Evolutionary conservation across 2,797 vertebrate species (phyloP).

Genomic region (Cheirogaleus major): DNA sequence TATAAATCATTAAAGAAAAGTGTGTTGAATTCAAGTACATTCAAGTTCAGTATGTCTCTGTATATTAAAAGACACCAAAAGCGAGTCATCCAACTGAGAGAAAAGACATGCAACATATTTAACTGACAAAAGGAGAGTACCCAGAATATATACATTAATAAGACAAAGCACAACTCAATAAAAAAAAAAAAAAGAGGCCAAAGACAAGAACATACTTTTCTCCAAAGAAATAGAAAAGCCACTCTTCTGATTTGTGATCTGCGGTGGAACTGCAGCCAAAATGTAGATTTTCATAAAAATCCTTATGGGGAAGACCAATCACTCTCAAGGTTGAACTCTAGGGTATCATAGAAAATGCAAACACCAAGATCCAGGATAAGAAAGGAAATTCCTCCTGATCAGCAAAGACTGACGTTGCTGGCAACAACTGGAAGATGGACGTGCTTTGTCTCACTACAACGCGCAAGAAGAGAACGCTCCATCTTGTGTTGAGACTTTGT

Average conservation of each 20-base stretch:
- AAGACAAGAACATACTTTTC: not conserved
- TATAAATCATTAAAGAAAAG: not conserved
- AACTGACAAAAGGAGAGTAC: not conserved
- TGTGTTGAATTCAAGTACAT: not conserved
- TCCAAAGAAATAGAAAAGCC: not conserved
- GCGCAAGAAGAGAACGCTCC: no score
- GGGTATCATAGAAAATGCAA: no score
- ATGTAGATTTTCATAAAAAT: not conserved
- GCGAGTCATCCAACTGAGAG: not conserved
- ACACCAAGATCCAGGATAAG: no score
- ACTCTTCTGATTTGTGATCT: not conserved
- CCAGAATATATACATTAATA: not conserved
- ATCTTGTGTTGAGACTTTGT: no score
- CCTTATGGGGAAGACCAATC: no score
- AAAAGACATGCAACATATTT: not conserved
- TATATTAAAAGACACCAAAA: not conserved
- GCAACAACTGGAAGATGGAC: no score
- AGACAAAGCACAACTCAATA: not conserved
- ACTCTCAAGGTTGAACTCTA: no score
- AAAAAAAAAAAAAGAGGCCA: not conserved
- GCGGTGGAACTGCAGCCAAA: not conserved
- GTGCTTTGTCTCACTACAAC: no score
- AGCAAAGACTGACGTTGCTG: no score
- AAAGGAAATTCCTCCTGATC: no score
- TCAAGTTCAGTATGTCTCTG: not conserved